Evolutionary conservation across 1,140 invertebrate species (phyloP), one percentile per base, ranked within the genome.

Genomic region (Microplitis mediator): DNA sequence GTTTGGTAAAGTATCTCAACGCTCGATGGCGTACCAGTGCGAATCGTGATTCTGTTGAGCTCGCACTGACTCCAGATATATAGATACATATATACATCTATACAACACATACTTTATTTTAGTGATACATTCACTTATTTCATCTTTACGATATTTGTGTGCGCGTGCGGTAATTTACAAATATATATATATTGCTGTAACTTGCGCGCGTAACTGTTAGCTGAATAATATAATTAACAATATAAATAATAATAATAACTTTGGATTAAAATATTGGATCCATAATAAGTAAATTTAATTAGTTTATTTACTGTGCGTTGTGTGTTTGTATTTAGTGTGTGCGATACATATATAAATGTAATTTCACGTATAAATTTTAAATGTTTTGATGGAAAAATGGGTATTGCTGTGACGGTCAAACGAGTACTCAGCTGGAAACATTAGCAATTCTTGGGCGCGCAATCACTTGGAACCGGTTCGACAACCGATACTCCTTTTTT

Each of bases 21-120:
- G 83, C 83, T 84, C 83, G 84, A 85, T 85, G 84, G 82, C 81
- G 82, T 82, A 80, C 83, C 83, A 86, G 84, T 86, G 80, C 82
- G 84, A 78, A 84, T 85, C 83, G 84, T 86, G 84, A 86, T 84
- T 84, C 83, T 83, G 83, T 80, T 80, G 78, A 75, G 80, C 79
- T 81, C 83, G 80, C 80, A 85, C 77, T 81, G 11, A 60, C 67
- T 64, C 64, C 32, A 65, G 61, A 54, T 65, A 31, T 23, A 32
- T 69, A 45, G 6, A 45, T 60, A 50, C 50, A 54, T 23, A 31
- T 31, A 11, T 23, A 16, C 52, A 56, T 56, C 1, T 14, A 56
- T 56, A 16, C 4, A 6, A 56, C 16, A 16, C 6, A 3, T 16
- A 16, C n/a, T 56, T 6, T 56, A 56, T 16, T 56, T 56, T n/a